Conservation (phyloP, 2,797 vertebrate species). For the Gorsachius magnificus region DNA sequence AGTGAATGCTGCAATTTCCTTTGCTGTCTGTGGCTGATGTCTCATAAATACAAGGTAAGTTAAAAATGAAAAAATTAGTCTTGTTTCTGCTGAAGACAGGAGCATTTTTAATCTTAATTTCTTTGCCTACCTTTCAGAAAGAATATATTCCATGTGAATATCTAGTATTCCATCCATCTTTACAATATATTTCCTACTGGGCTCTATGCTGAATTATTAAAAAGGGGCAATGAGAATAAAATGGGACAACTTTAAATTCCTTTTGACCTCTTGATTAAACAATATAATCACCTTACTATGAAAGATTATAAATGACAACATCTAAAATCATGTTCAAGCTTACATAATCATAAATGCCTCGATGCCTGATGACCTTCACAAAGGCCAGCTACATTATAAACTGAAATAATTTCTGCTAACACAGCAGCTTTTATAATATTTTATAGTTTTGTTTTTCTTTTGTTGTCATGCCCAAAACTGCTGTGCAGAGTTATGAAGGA, state of each 20-base stretch:
- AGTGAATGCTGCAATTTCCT: constrained; percentile 18
- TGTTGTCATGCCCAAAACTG: neutral
- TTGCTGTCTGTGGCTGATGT: constrained; percentile 11
- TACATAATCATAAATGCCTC: neutral
- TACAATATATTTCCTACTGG: neutral
- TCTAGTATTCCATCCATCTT: constrained; percentile 7
- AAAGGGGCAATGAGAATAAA: constrained; percentile 12
- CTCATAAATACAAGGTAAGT: constrained; percentile 49
- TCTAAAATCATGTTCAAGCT: neutral
- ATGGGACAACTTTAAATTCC: neutral
- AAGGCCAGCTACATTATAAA: neutral
- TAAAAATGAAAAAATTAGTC: constrained; percentile 25
- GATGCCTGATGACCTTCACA: neutral
- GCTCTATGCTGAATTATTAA: neutral
- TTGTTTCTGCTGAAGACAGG: constrained; percentile 7
- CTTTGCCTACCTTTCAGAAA: neutral
- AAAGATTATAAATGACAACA: neutral
- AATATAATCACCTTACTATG: neutral
- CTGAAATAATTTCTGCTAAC: neutral
- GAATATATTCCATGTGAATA: neutral
- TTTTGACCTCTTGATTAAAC: constrained; percentile 37
- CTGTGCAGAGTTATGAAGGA: neutral
- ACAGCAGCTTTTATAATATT: neutral
- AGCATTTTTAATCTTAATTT: constrained; percentile 48
- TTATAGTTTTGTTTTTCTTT: neutral